Evolutionary conservation across 2,888 invertebrate species (phyloP).

Genomic region (Lithophane ornitopus): DNA sequence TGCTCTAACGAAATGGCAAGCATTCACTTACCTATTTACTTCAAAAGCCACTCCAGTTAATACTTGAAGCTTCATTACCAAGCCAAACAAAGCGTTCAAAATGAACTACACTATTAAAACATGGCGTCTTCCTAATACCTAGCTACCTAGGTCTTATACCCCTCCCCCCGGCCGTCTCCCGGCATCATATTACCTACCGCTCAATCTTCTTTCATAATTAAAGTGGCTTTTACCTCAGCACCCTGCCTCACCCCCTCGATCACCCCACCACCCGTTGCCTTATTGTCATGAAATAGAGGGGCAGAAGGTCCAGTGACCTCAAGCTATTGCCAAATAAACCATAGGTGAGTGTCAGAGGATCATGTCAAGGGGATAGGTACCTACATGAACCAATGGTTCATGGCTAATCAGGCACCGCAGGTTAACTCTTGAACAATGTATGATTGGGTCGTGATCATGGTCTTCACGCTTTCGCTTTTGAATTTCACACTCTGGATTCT

Average conservation of each 20-base stretch:
- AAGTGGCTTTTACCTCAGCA: slow-evolving; percentile 83
- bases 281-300: background rate
- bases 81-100: slow-evolving; percentile 54
- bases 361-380: background rate
- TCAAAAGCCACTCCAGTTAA: slow-evolving; percentile 7
- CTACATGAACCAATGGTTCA: background rate
- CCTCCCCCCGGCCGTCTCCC: slow-evolving; percentile 50
- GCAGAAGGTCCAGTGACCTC: slow-evolving; percentile 40
- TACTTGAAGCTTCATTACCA: slow-evolving; percentile 56
- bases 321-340: background rate
- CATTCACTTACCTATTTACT: background rate
- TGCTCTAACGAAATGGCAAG: background rate
- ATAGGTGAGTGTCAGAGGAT: background rate
- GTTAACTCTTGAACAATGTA: background rate
- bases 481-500: background rate
- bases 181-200: slow-evolving; percentile 77
- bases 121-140: slow-evolving; percentile 56
- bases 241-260: slow-evolving; percentile 58
- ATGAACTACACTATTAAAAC: slow-evolving; percentile 54
- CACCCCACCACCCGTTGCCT: slow-evolving; percentile 56
- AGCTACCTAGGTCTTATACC: slow-evolving; percentile 59
- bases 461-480: background rate
- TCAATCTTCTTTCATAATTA: slow-evolving; percentile 90
- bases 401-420: background rate
- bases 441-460: background rate